These are phyloP conservation scores for Drosophila ohnishii DNA, from an alignment of 1,140 invertebrate genomes.

Conservation along the genomic window DNA sequence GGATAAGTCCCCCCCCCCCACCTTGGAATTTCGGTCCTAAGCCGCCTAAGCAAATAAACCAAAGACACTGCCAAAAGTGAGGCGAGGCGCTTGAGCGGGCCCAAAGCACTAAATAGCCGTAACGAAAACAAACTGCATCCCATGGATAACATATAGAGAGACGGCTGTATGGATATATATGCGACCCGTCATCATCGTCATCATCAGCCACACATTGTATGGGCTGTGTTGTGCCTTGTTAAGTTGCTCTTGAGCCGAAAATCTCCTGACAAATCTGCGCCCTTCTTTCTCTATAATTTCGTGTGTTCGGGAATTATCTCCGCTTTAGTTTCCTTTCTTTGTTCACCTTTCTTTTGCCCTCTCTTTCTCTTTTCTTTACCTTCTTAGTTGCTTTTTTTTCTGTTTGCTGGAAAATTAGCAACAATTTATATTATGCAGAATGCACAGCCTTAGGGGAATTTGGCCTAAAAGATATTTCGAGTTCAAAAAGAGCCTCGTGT, in stretches of 20 bases:
- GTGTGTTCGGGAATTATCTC: slow-evolving; percentile 40
- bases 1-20: slow-evolving; percentile 38
- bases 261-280: slow-evolving; percentile 41
- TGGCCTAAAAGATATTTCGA: slow-evolving; percentile 13
- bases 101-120: slow-evolving; percentile 63
- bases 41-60: slow-evolving; percentile 72
- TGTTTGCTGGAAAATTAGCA: slow-evolving; percentile 29
- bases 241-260: slow-evolving; percentile 42
- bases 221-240: slow-evolving; percentile 30
- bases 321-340: slow-evolving; percentile 29
- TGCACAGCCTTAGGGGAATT: slow-evolving; percentile 17
- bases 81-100: slow-evolving; percentile 55
- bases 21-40: slow-evolving; percentile 39
- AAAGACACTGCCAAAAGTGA: slow-evolving; percentile 10
- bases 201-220: slow-evolving; percentile 42
- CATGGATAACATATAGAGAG: slow-evolving; percentile 23
- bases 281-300: slow-evolving; percentile 45
- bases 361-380: background rate
- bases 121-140: slow-evolving; percentile 59
- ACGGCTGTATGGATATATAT: slow-evolving; percentile 7
- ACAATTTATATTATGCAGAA: slow-evolving; percentile 38
- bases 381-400: background rate
- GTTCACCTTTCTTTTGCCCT: slow-evolving; percentile 4
- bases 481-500: slow-evolving; percentile 6
- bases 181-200: slow-evolving; percentile 20